Evolutionary conservation across 2,797 vertebrate species (phyloP).

Genomic region (Acipenser ruthenus): DNA sequence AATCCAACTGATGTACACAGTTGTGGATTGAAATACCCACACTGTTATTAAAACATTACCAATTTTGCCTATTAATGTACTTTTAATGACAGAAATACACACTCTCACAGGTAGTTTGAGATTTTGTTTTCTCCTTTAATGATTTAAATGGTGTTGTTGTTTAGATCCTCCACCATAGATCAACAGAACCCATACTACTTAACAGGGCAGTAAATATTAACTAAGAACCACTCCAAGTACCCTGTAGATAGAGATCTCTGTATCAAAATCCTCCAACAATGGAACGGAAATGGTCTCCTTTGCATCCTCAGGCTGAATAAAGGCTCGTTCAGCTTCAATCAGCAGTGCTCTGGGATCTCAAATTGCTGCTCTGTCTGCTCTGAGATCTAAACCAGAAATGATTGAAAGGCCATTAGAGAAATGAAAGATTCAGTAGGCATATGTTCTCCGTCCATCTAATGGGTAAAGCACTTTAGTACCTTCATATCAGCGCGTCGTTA

Average conservation of each 20-base stretch:
- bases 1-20: no score
- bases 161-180: no score
- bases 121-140: no score
- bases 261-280: slow-evolving; percentile 18
- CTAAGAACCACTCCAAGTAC: background rate
- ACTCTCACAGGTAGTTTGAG: no score
- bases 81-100: no score
- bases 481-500: background rate
- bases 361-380: slow-evolving; percentile 9
- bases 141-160: no score
- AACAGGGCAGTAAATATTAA: background rate
- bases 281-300: slow-evolving; percentile 4
- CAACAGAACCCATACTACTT: no score
- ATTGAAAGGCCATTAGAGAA: slow-evolving; percentile 26
- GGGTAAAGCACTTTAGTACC: slow-evolving; percentile 7
- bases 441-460: slow-evolving; percentile 20
- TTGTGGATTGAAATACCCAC: no score
- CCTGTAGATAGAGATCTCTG: slow-evolving; percentile 18
- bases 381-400: slow-evolving; percentile 27
- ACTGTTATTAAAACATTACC: no score
- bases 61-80: no score
- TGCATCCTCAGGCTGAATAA: background rate
- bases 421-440: slow-evolving; percentile 36
- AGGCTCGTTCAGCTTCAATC: slow-evolving; percentile 25
- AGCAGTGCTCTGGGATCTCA: slow-evolving; percentile 4